These are phyloP conservation scores for Eupithecia inturbata DNA, from an alignment of 2,888 invertebrate species.

Conservation along the genomic window DNA sequence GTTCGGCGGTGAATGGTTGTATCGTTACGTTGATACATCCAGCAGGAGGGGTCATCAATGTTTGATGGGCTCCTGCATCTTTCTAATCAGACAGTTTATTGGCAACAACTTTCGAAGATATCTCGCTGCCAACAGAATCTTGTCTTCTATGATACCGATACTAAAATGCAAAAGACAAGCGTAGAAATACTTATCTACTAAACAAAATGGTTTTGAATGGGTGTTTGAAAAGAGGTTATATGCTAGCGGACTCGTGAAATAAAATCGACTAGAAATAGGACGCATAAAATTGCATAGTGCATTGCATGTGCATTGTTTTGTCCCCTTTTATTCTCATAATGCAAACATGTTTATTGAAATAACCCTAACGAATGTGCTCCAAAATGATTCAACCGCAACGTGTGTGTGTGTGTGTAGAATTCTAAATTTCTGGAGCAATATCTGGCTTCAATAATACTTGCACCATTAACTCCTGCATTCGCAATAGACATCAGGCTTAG, in stretches of 20 bases:
- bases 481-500: slow-evolving; percentile 65
- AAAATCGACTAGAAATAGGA: not conserved
- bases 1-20: not conserved
- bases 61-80: slow-evolving; percentile 21
- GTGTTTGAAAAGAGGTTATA: not conserved
- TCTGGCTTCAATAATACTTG: slow-evolving; percentile 79
- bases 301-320: not conserved
- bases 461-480: slow-evolving; percentile 74
- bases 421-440: slow-evolving; percentile 65
- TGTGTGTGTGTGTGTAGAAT: slow-evolving; percentile 35
- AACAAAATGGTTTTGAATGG: not conserved
- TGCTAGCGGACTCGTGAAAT: not conserved
- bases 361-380: slow-evolving; percentile 8
- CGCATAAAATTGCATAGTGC: not conserved
- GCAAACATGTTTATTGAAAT: not conserved
- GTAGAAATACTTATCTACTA: not conserved
- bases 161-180: not conserved
- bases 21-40: not conserved
- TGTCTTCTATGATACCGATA: not conserved
- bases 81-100: slow-evolving; percentile 9
- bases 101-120: slow-evolving; percentile 4
- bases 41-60: slow-evolving; percentile 44
- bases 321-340: not conserved
- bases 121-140: not conserved
- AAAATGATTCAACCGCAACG: slow-evolving; percentile 24